Base-by-base conservation (phyloP, 2,797 vertebrate genomes). In the Lophotriccus pileatus region DNA sequence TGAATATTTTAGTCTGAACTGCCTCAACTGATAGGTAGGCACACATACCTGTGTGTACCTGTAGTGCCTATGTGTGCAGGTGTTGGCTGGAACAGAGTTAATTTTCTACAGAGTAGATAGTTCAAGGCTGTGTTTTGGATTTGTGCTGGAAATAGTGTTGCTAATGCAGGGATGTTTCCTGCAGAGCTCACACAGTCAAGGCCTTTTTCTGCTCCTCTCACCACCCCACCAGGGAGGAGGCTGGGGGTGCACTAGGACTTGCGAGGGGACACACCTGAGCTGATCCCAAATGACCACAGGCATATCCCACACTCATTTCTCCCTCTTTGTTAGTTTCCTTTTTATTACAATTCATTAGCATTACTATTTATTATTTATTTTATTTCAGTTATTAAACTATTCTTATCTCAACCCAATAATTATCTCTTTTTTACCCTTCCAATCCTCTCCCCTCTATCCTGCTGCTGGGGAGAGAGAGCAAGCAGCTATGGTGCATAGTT, bases 181-280 rank as follows among this genome's bases (percentile, higher is more conserved):
- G 32, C 14, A 68, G 28, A 6, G 18, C 36, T 84, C 28, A 37
- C 23, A 15, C 20, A 43, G 23, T 17, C 25, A 19, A 23, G 41
- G 44, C 25, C 19, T 49, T 73, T 73, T 67, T 68, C 60, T 44
- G 12, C 7, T 9, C 28, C 53, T 67, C n/a, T 50, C 27, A 16
- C 32, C 12, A 44, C 9, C 30, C 11, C 24, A 32, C 32, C 27
- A 67, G 18, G 0, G 0, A 50, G 19, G 3, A 49, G 39, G 14
- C 24, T 55, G 62, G 10, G 15, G 16, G 14, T 17, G 14, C 6
- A 15, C 36, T 23, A 44, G 23, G 28, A 47, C 21, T 2, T 64
- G 62, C n/a, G 25, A 75, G 41, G 36, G 20, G 43, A 52, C 27
- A 9, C 9, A 23, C 2, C 30, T 22, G 27, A 16, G 41, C 9